Base-by-base conservation (phyloP, 1,140 invertebrate genomes). In the Leptinotarsa lineolata region DNA sequence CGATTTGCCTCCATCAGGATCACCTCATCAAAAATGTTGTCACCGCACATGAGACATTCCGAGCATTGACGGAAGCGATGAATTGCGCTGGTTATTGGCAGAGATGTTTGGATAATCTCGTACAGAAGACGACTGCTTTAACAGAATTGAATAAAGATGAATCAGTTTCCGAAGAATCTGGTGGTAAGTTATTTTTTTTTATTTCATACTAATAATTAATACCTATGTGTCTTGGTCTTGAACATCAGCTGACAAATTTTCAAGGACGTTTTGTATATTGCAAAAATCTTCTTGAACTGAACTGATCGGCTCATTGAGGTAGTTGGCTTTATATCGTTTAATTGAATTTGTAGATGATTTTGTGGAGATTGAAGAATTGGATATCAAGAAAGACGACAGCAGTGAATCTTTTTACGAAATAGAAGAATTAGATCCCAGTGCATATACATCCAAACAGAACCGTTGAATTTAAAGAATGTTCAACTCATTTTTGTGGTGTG, bases 61-160 rank as follows among this genome's bases (percentile, higher is more conserved):
- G 74, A 66, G 77, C 80, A 18, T 63, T 82, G 15, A 78, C 77
- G 15, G 80, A 82, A 59, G 81, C 80, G 5, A 77, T 82, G 15
- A 78, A 78, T 54, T 80, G 76, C 59, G 79, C 81, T 20, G 75
- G 63, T 15, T 81, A 81, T 67, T 82, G 81, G 81, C 80, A 79
- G 63, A 72, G 77, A 18, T 78, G 76, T 70, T 59, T 82, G 59
- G 81, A 82, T 74, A 68, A 59, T 46, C 73, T 82, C 12, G 75
- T 82, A n/a, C 73, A 78, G 15, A 75, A 78, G 39, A 77, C 77
- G 2, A 63, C 60, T n/a, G 61, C 46, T 4, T 48, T 78, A 48
- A 68, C 75, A 16, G 39, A 73, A 24, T 3, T 70, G 2, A 13
- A 39, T 15, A 24, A 70, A 59, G 1, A 24, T 22, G 68, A 54